Base-by-base conservation (phyloP, 2,797 vertebrate species). In the Sebastes itinus region DNA sequence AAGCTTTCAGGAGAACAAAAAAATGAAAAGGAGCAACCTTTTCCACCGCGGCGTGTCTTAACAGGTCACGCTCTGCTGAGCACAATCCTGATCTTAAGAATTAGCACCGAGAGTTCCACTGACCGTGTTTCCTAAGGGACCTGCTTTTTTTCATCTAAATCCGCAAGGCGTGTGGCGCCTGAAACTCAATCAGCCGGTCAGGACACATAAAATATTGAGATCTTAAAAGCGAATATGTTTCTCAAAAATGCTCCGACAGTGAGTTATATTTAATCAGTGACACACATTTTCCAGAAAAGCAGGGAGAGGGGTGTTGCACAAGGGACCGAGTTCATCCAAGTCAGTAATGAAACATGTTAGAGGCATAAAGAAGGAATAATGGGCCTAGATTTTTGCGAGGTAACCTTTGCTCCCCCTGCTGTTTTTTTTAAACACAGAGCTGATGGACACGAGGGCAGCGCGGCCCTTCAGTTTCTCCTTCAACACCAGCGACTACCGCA, bases 401-500 rank as follows among this genome's bases (percentile, higher is more conserved):
- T 64, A 46, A 59, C 71, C 55, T 81, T 55, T 77, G 82, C 76
- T 86, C 77, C 80, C 62, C 72, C 68, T 87, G 84, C 74, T 61
- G 85, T 60, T 32, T 22, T 42, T 42, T 72, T 59, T 67, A 32
- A 71, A 16, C 62, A 13, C 90, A 97, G 96, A 97, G 46, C 91
- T 97, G 61, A 92, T 97, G 94, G 96, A 97, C 90, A 97, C 96
- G 0, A 95, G 95, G 65, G 95, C 96, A 0, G 95, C 94, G 0
- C 93, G 96, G 4, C 96, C 96, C 14, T 97, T 97, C 91, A 96
- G 95, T 70, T 97, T 97, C 85, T 94, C 95, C 83, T 97, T 97
- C 91, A 97, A 97, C 94, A 97, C 96, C 85, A 97, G 96, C 12
- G 97, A 97, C 92, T 97, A 96, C 86, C 94, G 97, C 38, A 96